Evolutionary conservation across 2,888 invertebrate species (phyloP).

Genomic region (Tanytarsus gracilentus): DNA sequence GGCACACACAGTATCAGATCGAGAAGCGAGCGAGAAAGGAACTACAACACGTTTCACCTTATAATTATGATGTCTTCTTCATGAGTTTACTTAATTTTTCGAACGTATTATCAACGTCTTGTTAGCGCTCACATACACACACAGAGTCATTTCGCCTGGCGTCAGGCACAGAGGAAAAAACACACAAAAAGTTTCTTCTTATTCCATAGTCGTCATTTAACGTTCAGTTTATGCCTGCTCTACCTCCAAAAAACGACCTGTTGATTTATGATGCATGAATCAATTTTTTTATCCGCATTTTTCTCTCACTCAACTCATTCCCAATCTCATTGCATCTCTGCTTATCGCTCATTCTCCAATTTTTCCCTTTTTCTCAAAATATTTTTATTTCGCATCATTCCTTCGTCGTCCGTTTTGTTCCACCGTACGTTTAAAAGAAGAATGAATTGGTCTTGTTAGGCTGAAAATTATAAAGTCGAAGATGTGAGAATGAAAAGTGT

Average conservation of each 20-base stretch:
- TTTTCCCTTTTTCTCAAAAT: background rate
- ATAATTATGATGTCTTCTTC: constrained; percentile 28
- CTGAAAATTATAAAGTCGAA: too few relatives aligned
- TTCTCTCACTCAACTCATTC: background rate
- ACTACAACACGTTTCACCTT: constrained; percentile 19
- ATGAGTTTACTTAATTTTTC: constrained; percentile 9
- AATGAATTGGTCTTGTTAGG: too few relatives aligned
- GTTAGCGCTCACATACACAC: constrained; percentile 14
- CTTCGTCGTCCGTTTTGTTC: background rate
- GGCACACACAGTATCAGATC: constrained; percentile 1
- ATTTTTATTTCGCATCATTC: too few relatives aligned
- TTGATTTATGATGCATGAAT: constrained; percentile 23
- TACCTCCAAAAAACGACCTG: background rate
- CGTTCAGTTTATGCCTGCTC: background rate
- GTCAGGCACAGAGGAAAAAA: constrained; percentile 16
- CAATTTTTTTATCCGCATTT: constrained; percentile 11
- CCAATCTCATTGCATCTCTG: background rate
- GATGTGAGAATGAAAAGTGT: too few relatives aligned
- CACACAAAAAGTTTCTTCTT: constrained; percentile 10
- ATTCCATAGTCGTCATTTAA: background rate
- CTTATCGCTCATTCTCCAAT: background rate
- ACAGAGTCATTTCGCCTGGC: background rate
- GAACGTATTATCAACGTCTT: constrained; percentile 26
- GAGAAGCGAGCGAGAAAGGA: background rate
- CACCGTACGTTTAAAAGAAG: background rate